Conservation (phyloP, 2,888 invertebrate genomes). For the Andrena camellia region DNA sequence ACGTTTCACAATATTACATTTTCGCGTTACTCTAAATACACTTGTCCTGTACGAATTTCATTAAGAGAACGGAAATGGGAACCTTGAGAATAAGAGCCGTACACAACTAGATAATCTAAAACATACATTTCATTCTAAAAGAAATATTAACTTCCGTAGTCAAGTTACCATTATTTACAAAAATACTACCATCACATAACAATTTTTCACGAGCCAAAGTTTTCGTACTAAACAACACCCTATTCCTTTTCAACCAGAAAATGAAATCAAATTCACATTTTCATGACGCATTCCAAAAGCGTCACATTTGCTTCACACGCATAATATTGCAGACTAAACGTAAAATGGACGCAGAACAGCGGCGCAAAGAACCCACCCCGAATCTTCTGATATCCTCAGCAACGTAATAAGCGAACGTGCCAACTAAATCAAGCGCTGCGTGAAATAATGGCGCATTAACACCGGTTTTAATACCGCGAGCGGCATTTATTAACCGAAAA, state of each 20-base stretch:
- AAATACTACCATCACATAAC: no score
- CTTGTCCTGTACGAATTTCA: background rate
- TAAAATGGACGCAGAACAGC: background rate
- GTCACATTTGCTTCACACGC: background rate
- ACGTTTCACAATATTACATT: background rate
- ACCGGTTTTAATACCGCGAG: background rate
- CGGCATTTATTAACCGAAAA: constrained; percentile 5
- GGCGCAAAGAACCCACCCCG: background rate
- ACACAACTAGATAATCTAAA: no score
- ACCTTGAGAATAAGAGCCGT: no score
- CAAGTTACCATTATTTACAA: no score
- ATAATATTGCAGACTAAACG: background rate
- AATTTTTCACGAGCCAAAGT: no score
- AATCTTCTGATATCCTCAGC: background rate
- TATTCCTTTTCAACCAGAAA: no score
- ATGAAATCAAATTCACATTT: no score
- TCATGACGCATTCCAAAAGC: background rate
- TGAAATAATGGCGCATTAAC: constrained; percentile 1
- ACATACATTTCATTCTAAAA: no score
- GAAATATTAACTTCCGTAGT: no score
- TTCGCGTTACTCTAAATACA: background rate
- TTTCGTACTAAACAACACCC: no score
- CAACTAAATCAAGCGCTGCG: background rate
- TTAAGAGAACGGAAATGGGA: no score
- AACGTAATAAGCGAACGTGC: background rate